Evolutionary conservation across 2,888 invertebrate genomes (phyloP).

Genomic region (Zeuzera pyrina): DNA sequence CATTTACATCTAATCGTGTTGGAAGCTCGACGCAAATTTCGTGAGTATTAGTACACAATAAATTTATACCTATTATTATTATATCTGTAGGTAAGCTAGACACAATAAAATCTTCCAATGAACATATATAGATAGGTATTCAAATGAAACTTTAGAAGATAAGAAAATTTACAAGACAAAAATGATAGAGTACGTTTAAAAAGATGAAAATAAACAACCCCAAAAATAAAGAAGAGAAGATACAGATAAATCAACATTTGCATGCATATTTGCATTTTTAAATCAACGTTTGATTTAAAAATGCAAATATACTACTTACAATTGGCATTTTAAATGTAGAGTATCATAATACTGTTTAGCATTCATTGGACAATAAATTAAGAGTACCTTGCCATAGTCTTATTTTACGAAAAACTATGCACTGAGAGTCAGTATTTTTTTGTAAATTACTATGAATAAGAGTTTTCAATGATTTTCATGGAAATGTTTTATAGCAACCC

Average conservation of each 20-base stretch:
- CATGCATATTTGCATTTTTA: slow-evolving; percentile 65
- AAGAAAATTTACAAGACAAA: too few relatives aligned
- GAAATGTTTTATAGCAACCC: too few relatives aligned
- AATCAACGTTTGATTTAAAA: slow-evolving; percentile 71
- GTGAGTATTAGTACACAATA: slow-evolving; percentile 51
- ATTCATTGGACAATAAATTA: too few relatives aligned
- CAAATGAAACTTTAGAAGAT: too few relatives aligned
- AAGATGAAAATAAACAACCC: slow-evolving; percentile 16
- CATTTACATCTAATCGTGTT: slow-evolving; percentile 74
- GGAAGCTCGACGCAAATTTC: slow-evolving; percentile 74
- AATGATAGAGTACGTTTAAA: too few relatives aligned
- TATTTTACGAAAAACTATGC: too few relatives aligned
- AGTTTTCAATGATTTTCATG: too few relatives aligned
- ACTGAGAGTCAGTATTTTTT: too few relatives aligned
- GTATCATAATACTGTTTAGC: slow-evolving; percentile 32
- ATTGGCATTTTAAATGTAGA: slow-evolving; percentile 37
- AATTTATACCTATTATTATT: slow-evolving; percentile 29
- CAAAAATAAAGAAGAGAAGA: slow-evolving; percentile 16
- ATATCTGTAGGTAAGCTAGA: slow-evolving; percentile 25
- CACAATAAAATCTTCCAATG: too few relatives aligned
- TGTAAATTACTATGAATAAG: too few relatives aligned
- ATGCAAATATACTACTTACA: slow-evolving; percentile 60
- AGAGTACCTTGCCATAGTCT: too few relatives aligned
- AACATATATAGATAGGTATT: too few relatives aligned
- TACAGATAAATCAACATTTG: slow-evolving; percentile 11